A percentile compares a stretch with the other conserved stretches of the same genome.
phyloP scores from a whole-genome alignment of 2,113 vertebrate genomes.

The Corydoras sp. region DNA sequence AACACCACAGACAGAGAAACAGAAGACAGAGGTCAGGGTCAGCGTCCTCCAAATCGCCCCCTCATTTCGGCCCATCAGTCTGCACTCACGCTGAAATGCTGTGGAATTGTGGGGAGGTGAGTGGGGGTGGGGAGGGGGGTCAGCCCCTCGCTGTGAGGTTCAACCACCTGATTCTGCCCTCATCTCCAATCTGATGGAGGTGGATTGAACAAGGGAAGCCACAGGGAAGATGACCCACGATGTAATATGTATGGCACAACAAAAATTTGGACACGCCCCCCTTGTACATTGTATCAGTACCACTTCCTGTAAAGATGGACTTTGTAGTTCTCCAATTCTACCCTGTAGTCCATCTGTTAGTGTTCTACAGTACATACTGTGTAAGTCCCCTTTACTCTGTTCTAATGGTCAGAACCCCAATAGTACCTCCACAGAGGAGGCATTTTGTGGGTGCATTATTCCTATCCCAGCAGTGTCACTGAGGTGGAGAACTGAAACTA shows the following conservation, averaged over 20 bases:
- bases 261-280: no score
- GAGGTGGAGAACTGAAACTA: no score
- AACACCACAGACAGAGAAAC: neutral
- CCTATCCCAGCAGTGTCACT: no score
- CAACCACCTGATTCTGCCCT: neutral
- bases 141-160: neutral
- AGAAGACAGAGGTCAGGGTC: conserved; percentile 2
- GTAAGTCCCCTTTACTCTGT: neutral
- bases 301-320: no score
- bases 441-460: no score
- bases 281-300: no score
- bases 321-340: no score
- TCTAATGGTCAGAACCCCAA: neutral
- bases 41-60: neutral
- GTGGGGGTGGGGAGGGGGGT: neutral
- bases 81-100: neutral
- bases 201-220: neutral
- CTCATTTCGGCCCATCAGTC: neutral
- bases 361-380: no score
- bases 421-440: no score
- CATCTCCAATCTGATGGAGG: conserved; percentile 3
- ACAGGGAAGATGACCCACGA: neutral
- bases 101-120: neutral
- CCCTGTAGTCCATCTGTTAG: no score
- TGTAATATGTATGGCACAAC: neutral